Evolutionary conservation across 2,888 invertebrate species (phyloP), one percentile per base, ranked within the genome.

Genomic region (Elmis aenea): DNA sequence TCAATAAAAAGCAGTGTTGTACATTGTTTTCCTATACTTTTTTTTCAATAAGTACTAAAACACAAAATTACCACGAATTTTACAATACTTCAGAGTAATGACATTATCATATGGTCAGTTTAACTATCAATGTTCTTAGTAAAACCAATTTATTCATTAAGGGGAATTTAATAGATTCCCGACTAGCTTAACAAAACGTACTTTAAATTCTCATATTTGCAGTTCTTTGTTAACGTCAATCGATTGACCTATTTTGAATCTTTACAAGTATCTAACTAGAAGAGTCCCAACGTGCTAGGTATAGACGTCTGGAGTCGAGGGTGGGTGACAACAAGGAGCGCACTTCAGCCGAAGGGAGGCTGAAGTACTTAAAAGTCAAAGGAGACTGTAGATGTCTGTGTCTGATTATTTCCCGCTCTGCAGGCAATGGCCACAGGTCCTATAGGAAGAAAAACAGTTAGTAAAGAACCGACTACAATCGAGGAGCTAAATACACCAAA

Each of bases 311-410:
- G 54, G 68, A 64, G 59, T 74, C 73, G 54, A 74, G 63, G 38
- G 72, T 71, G 24, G 76, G 75, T 42, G 75, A 75, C 48, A 76
- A 67, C 45, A 75, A 69, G 45, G 75, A 75, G 58, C 71, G 71
- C 55, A 75, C 68, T 54, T 73, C 73, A 54, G 72, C 72, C 34
- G 68, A 65, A 49, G 74, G 72, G 42, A 71, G 71, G 57, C 70
- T 70, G 54, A 68, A 66, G 62, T 73, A 73, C 58, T 72, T 72
- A 57, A 69, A 66, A 51, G 76, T 77, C 66, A 77, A 62, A 52
- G 78, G 79, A 61, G 78, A 77, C 69, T 78, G 77, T 63, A 79
- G 70, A 68, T 79, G 79, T 64, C 75, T 72, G 68, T 80, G 80
- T 66, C 72, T 74, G 61, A 77, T 79, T 65, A 77, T 76, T 74